Conservation (phyloP, 2,888 invertebrate genomes). For the Tinea pellionella region DNA sequence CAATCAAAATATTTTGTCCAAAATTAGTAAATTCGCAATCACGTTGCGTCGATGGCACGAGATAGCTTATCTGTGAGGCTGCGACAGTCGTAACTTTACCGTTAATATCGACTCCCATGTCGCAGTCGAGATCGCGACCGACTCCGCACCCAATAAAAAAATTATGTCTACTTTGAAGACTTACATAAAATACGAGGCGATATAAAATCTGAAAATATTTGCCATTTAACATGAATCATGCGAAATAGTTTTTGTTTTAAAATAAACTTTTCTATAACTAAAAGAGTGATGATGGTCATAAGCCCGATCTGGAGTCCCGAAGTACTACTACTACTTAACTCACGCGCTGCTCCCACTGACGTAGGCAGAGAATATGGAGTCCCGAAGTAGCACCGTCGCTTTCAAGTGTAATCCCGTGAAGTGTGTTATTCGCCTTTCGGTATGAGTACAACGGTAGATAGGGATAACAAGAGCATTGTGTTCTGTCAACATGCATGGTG, state of each 20-base stretch:
- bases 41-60: background rate
- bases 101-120: constrained; percentile 17
- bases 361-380: no score
- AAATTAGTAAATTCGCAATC: background rate
- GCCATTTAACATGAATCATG: constrained; percentile 5
- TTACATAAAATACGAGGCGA: constrained; percentile 19
- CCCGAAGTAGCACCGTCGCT: no score
- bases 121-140: background rate
- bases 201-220: background rate
- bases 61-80: constrained; percentile 37
- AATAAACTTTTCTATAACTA: background rate
- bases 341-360: no score
- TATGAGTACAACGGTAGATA: no score
- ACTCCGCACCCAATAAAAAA: constrained; percentile 9
- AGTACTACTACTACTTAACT: no score
- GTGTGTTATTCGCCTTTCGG: no score
- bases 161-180: constrained; percentile 15
- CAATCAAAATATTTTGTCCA: background rate
- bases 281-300: no score
- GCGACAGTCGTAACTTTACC: constrained; percentile 27
- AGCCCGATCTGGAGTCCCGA: no score
- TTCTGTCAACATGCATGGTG: no score
- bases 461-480: no score
- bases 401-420: no score
- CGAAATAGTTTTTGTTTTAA: background rate